Evolutionary conservation across 64 coral and sea anemone species (phyloP).

Genomic region (Pocillopora verrucosa): DNA sequence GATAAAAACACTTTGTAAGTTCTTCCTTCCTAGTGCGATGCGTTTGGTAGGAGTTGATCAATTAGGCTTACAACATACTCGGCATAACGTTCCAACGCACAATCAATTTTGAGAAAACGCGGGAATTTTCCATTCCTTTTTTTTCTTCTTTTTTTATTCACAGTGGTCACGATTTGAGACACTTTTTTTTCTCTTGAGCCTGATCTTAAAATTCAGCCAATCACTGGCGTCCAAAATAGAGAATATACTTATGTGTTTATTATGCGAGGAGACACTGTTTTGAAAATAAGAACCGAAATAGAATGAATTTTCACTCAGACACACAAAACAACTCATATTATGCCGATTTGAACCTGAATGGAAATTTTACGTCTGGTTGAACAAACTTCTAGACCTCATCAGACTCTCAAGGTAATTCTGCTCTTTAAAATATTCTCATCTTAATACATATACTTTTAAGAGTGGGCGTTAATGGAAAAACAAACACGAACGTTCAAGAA

Average conservation of each 20-base stretch:
- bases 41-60: too few relatives aligned
- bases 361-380: background rate
- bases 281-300: background rate
- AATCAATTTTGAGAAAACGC: background rate
- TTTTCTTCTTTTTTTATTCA: background rate
- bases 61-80: too few relatives aligned
- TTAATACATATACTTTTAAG: too few relatives aligned
- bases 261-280: background rate
- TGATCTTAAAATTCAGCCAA: background rate
- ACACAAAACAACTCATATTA: constrained; percentile 1
- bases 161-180: background rate
- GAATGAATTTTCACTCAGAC: background rate
- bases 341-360: background rate
- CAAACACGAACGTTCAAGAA: too few relatives aligned
- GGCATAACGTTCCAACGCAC: background rate
- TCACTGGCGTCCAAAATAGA: background rate
- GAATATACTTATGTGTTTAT: background rate
- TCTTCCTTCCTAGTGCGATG: background rate
- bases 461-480: too few relatives aligned
- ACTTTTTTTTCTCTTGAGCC: background rate
- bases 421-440: too few relatives aligned
- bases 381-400: background rate
- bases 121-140: background rate
- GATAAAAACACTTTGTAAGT: background rate
- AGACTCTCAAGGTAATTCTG: too few relatives aligned